Evolutionary conservation across 1,140 invertebrate genomes (phyloP).

Genomic region (Diploscapter pachys): DNA sequence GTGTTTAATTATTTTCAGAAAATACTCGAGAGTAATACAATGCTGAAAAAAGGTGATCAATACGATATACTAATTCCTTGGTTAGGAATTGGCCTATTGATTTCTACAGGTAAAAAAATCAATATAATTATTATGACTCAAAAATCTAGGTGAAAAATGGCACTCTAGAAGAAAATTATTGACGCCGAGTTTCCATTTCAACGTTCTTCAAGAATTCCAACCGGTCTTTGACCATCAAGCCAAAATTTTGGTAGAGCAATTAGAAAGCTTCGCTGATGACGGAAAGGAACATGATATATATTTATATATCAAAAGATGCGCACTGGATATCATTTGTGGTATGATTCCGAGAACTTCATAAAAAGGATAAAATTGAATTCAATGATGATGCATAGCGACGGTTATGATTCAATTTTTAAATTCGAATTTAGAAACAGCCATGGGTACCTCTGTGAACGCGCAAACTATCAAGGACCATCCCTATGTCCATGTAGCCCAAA

Average conservation of each 20-base stretch:
- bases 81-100: conserved; percentile 22
- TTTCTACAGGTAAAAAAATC: not conserved
- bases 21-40: conserved; percentile 13
- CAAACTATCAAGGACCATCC: conserved; percentile 19
- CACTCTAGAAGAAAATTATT: conserved; percentile 74
- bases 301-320: conserved; percentile 73
- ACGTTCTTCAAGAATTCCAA: conserved; percentile 74
- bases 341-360: not conserved
- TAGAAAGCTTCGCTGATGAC: conserved; percentile 70
- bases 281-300: conserved; percentile 74
- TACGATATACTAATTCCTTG: conserved; percentile 27
- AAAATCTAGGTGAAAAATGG: conserved; percentile 71
- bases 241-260: conserved; percentile 74
- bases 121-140: too few relatives aligned
- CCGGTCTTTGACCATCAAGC: conserved; percentile 49
- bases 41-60: conserved; percentile 16
- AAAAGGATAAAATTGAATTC: too few relatives aligned
- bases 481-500: conserved; percentile 9
- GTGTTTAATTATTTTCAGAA: conserved; percentile 7
- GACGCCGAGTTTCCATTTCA: conserved; percentile 80
- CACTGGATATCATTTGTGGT: conserved; percentile 78
- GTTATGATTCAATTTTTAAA: not conserved
- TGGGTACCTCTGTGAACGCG: conserved; percentile 67
- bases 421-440: conserved; percentile 68
- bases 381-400: too few relatives aligned